Evolutionary conservation across 2,888 invertebrate genomes (phyloP).

Genomic region (Drosophila phalerata): DNA sequence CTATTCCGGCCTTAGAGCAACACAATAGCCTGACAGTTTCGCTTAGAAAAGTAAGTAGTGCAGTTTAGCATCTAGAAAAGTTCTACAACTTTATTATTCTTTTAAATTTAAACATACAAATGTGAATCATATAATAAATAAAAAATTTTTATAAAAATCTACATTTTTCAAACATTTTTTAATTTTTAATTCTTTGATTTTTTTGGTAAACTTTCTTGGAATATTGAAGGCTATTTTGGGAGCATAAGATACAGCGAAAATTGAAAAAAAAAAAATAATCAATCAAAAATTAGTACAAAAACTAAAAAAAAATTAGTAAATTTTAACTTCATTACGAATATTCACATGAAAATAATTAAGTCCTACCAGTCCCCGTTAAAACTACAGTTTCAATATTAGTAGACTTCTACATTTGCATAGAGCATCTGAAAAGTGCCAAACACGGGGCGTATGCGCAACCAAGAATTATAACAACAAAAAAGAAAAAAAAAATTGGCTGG

Average conservation of each 20-base stretch:
- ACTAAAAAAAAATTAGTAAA: too few species aligned
- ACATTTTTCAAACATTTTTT: not conserved
- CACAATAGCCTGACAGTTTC: constrained; percentile 45
- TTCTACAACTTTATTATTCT: constrained; percentile 1
- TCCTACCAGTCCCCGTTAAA: too few species aligned
- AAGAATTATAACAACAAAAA: constrained; percentile 8
- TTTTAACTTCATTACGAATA: too few species aligned
- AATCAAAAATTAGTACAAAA: too few species aligned
- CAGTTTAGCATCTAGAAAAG: constrained; percentile 5
- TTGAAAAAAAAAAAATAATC: too few species aligned
- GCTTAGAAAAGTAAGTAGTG: constrained; percentile 28
- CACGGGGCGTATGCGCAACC: constrained; percentile 54
- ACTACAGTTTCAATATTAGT: not conserved
- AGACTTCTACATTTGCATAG: not conserved
- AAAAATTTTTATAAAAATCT: too few species aligned
- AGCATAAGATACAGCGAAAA: too few species aligned
- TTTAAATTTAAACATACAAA: not conserved
- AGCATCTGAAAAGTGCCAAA: constrained; percentile 4
- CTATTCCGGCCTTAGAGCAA: constrained; percentile 35
- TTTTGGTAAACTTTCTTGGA: too few species aligned
- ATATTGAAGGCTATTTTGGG: too few species aligned
- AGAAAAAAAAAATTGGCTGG: constrained; percentile 51
- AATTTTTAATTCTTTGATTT: not conserved
- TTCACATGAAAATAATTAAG: too few species aligned
- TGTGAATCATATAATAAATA: not conserved